Conservation (phyloP, 2,888 invertebrate species). For the Julus scanicus region DNA sequence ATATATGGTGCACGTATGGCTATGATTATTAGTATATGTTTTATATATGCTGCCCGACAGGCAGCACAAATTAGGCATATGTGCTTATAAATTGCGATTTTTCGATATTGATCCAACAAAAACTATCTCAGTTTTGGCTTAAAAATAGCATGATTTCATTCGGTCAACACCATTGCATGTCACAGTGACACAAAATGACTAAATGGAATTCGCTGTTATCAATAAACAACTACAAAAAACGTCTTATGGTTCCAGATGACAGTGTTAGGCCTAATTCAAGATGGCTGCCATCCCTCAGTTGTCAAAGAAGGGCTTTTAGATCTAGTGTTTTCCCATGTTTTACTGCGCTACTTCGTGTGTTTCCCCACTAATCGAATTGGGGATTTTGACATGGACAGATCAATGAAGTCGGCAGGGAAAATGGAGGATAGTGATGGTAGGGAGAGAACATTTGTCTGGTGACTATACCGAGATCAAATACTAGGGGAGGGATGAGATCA, state of each 20-base stretch:
- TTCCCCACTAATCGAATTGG: slow-evolving; percentile 8
- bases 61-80: too few species aligned
- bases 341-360: background rate
- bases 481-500: slow-evolving; percentile 4
- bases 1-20: too few species aligned
- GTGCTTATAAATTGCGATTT: too few species aligned
- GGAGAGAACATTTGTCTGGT: background rate
- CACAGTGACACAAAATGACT: background rate
- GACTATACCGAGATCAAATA: background rate
- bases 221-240: background rate
- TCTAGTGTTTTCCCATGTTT: background rate
- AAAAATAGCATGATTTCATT: background rate
- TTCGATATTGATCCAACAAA: too few species aligned
- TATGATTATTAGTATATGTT: too few species aligned
- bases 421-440: background rate
- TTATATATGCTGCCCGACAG: too few species aligned
- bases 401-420: background rate
- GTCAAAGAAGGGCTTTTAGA: background rate
- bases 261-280: background rate
- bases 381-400: slow-evolving; percentile 8
- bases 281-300: background rate
- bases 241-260: background rate
- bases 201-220: background rate
- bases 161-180: background rate
- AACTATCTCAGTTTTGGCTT: background rate